Conservation (phyloP, 2,797 vertebrate genomes). For the Antennarius maculatus region DNA sequence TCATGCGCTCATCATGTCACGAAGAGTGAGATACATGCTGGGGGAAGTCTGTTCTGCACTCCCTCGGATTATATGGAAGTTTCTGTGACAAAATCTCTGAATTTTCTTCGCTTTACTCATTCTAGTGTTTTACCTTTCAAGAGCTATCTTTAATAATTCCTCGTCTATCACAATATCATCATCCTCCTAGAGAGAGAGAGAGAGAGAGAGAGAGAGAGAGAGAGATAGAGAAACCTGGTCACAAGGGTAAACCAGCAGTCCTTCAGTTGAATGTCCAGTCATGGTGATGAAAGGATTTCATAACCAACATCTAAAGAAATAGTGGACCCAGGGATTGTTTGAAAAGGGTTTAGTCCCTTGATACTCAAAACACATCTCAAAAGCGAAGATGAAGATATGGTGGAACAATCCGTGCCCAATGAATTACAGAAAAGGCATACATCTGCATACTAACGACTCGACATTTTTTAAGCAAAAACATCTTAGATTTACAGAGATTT, state of each 20-base stretch:
- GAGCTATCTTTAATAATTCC: no score
- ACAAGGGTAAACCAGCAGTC: constrained; percentile 56
- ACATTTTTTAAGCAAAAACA: background rate
- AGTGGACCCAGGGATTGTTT: constrained; percentile 17
- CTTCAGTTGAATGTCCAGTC: constrained; percentile 56
- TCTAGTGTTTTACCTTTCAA: no score
- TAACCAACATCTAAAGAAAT: constrained; percentile 43
- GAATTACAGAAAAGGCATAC: background rate
- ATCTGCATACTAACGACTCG: background rate
- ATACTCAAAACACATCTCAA: background rate
- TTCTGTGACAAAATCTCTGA: constrained; percentile 73
- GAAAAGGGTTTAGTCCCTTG: constrained; percentile 3
- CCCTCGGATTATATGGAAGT: constrained; percentile 44
- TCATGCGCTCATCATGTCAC: constrained; percentile 61
- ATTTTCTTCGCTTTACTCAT: no score
- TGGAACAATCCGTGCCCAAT: background rate
- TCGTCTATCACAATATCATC: no score
- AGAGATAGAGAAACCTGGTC: constrained; percentile 63
- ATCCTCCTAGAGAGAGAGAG: constrained; percentile 10
- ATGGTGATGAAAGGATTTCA: constrained; percentile 54
- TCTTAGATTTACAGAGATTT: background rate
- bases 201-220: constrained; percentile 33
- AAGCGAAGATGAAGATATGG: no score
- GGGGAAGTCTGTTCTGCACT: constrained; percentile 13
- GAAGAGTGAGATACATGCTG: constrained; percentile 26